These are phyloP conservation scores for Agonopterix arenella DNA, from an alignment of 2,888 invertebrate species.

Conservation along the genomic window DNA sequence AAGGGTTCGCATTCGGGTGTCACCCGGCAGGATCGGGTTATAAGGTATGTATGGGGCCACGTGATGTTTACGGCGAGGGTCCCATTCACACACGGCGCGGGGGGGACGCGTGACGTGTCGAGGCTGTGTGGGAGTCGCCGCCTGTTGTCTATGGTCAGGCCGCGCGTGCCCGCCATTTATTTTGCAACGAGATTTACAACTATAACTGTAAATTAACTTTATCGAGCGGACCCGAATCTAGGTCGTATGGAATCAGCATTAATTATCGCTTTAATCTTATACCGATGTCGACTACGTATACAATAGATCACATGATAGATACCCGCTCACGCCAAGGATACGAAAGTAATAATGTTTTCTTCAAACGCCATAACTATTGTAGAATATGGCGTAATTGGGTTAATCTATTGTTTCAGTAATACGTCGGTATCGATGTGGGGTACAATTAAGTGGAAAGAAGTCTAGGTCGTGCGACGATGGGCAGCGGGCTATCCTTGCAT, in stretches of 20 bases:
- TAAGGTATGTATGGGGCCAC: constrained; percentile 31
- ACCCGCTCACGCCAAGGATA: constrained; percentile 68
- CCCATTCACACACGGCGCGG: constrained; percentile 40
- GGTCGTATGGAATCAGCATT: constrained; percentile 77
- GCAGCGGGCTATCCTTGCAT: constrained; percentile 62
- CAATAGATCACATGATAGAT: constrained; percentile 76
- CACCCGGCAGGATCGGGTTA: constrained; percentile 31
- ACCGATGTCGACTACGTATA: constrained; percentile 64
- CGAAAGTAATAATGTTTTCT: constrained; percentile 8
- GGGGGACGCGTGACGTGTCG: constrained; percentile 6
- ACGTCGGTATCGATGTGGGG: constrained; percentile 56
- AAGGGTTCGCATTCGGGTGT: constrained; percentile 16
- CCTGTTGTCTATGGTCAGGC: constrained; percentile 69
- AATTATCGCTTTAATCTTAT: constrained; percentile 74
- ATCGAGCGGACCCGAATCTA: constrained; percentile 70
- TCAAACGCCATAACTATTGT: constrained; percentile 35
- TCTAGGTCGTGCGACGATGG: constrained; percentile 58
- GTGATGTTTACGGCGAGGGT: constrained; percentile 43
- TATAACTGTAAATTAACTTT: constrained; percentile 76
- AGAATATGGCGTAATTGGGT: constrained; percentile 48
- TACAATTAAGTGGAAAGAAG: constrained; percentile 67
- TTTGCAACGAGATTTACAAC: constrained; percentile 75
- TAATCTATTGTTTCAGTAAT: constrained; percentile 64
- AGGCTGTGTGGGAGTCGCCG: constrained; percentile 49
- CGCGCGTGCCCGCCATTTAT: constrained; percentile 62